Conservation (phyloP, 2,888 invertebrate species). For the Drosophila leonis region DNA sequence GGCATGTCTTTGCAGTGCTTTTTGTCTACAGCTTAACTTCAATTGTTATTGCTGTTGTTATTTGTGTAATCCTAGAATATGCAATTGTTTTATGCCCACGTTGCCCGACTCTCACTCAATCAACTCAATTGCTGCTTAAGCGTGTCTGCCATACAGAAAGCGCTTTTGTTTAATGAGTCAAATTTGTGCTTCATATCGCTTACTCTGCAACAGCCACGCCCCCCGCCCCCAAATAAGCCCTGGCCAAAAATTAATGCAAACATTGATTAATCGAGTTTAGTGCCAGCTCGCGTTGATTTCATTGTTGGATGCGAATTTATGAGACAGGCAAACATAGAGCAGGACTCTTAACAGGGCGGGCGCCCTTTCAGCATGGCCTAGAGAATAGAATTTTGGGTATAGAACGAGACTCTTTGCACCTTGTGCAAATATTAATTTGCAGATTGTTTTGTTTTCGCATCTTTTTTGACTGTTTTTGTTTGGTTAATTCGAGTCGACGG, state of each 20-base stretch:
- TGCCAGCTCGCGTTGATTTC: conserved; percentile 60
- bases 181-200: conserved; percentile 61
- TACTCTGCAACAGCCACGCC: conserved; percentile 38
- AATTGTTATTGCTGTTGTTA: conserved; percentile 36
- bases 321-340: conserved; percentile 45
- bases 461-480: conserved; percentile 27
- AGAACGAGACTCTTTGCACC: neutral
- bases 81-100: conserved; percentile 48
- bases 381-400: neutral
- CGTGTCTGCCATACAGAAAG: conserved; percentile 14
- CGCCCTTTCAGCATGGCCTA: neutral
- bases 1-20: conserved; percentile 30
- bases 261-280: conserved; percentile 81
- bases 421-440: conserved; percentile 78
- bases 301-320: conserved; percentile 66
- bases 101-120: conserved; percentile 60
- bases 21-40: conserved; percentile 5
- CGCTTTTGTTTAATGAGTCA: conserved; percentile 73
- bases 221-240: neutral
- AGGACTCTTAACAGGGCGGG: neutral
- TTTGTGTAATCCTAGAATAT: conserved; percentile 70
- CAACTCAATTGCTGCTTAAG: conserved; percentile 73
- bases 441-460: conserved; percentile 59
- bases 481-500: conserved; percentile 7
- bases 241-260: conserved; percentile 66